A percentile compares a stretch with the other conserved stretches of the same genome.
phyloP scores from a whole-genome alignment of 1,140 invertebrate genomes.

The Nephila pilipes region DNA sequence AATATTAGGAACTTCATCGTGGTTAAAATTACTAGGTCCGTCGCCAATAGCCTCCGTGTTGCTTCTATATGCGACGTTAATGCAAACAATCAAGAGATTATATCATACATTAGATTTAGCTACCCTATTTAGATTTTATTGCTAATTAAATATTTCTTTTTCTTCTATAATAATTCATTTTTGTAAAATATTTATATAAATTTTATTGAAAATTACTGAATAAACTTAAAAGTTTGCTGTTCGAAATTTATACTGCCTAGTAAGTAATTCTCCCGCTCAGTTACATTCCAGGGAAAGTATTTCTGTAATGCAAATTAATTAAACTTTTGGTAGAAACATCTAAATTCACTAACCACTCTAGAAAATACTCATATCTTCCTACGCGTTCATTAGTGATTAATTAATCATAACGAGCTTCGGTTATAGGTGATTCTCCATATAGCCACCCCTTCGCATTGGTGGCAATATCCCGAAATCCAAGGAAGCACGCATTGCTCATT shows the following conservation, averaged over 20 bases:
- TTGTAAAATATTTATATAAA: too few relatives aligned
- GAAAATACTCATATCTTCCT: background rate
- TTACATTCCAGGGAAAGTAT: background rate
- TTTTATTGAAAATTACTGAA: too few relatives aligned
- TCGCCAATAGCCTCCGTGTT: too few relatives aligned
- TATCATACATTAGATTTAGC: too few relatives aligned
- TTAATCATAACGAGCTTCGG: background rate
- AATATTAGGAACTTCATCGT: too few relatives aligned
- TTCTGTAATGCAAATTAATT: background rate
- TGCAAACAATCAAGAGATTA: too few relatives aligned
- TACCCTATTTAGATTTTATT: too few relatives aligned
- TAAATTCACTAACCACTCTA: background rate
- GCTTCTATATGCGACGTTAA: too few relatives aligned
- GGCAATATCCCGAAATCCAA: background rate
- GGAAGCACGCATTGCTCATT: background rate
- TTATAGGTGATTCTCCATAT: background rate
- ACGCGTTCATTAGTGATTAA: constrained; percentile 1
- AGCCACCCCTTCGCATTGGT: background rate
- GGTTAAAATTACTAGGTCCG: too few relatives aligned
- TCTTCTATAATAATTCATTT: too few relatives aligned
- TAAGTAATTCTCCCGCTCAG: background rate
- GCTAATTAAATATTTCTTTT: too few relatives aligned
- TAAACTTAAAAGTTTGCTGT: too few relatives aligned
- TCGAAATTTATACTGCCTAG: background rate
- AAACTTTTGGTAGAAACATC: background rate